phyloP scores from a whole-genome alignment of 2,797 vertebrate species.

The Danio aesculapii region DNA sequence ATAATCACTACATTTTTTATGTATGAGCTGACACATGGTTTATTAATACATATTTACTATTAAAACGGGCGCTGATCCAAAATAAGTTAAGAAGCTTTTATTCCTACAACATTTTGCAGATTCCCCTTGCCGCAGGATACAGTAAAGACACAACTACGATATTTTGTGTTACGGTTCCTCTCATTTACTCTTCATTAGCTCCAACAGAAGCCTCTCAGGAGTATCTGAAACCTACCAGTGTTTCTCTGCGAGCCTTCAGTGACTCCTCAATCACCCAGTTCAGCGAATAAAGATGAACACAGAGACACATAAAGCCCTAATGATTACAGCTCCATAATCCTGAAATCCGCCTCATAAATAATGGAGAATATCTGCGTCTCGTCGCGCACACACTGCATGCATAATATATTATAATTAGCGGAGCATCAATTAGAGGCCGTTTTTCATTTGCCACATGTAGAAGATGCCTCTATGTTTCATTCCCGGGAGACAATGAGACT shows the following conservation, averaged over 20 bases:
- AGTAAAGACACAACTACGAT: neutral
- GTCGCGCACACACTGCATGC: slow-evolving; percentile 9
- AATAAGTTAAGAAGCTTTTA: neutral
- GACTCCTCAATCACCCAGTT: slow-evolving; percentile 54
- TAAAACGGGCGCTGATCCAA: no score
- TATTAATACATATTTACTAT: no score
- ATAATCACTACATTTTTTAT: no score
- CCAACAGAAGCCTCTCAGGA: slow-evolving; percentile 39
- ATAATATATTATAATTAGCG: slow-evolving; percentile 31
- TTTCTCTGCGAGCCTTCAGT: slow-evolving; percentile 29
- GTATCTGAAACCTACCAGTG: slow-evolving; percentile 13
- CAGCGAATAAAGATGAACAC: slow-evolving; percentile 24
- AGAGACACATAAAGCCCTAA: slow-evolving; percentile 1
- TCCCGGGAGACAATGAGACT: slow-evolving; percentile 20
- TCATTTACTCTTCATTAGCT: slow-evolving; percentile 33
- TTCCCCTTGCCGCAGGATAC: neutral
- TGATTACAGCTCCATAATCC: slow-evolving; percentile 28
- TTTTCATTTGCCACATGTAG: slow-evolving; percentile 43
- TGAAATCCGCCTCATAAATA: slow-evolving; percentile 30
- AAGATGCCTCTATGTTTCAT: slow-evolving; percentile 17
- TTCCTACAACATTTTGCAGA: neutral
- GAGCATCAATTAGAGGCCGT: slow-evolving; percentile 47
- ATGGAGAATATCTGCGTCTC: slow-evolving; percentile 33
- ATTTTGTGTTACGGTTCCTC: neutral
- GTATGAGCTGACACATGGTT: no score